A percentile compares a stretch with the other conserved stretches of the same genome.
Evolutionary conservation across 2,888 invertebrate species (phyloP).

Genomic region (Pediacus dermestoides): DNA sequence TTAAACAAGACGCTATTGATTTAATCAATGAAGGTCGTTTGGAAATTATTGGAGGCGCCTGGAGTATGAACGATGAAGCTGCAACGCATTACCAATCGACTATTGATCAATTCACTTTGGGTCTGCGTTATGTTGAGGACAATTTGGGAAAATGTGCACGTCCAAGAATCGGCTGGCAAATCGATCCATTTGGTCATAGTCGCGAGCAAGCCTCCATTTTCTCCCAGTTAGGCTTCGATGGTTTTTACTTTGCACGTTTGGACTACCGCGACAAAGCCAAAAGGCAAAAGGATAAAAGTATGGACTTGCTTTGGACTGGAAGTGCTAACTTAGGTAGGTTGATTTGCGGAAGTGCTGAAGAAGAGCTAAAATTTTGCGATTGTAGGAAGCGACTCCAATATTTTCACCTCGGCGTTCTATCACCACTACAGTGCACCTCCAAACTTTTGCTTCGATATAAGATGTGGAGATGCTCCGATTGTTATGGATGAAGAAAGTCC

Average conservation of each 20-base stretch:
- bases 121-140: constrained; percentile 58
- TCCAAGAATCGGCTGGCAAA: constrained; percentile 77
- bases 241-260: constrained; percentile 65
- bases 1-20: constrained; percentile 53
- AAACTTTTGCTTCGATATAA: constrained; percentile 59
- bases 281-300: constrained; percentile 56
- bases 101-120: constrained; percentile 68
- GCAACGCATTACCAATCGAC: constrained; percentile 64
- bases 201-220: constrained; percentile 64
- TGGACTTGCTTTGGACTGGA: constrained; percentile 69
- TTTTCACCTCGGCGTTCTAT: constrained; percentile 25
- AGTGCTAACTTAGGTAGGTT: constrained; percentile 57
- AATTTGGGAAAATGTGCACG: constrained; percentile 69
- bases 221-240: constrained; percentile 67
- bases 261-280: constrained; percentile 62
- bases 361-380: too few relatives aligned
- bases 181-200: constrained; percentile 82
- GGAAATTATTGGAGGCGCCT: constrained; percentile 59
- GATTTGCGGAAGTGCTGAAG: too few relatives aligned
- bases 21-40: constrained; percentile 59
- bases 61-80: constrained; percentile 62
- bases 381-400: constrained; percentile 41
- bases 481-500: constrained; percentile 54
- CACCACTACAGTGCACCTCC: constrained; percentile 55
- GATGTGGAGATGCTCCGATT: constrained; percentile 49